Conservation (phyloP, 2,797 vertebrate species). For the Esox lucius region DNA sequence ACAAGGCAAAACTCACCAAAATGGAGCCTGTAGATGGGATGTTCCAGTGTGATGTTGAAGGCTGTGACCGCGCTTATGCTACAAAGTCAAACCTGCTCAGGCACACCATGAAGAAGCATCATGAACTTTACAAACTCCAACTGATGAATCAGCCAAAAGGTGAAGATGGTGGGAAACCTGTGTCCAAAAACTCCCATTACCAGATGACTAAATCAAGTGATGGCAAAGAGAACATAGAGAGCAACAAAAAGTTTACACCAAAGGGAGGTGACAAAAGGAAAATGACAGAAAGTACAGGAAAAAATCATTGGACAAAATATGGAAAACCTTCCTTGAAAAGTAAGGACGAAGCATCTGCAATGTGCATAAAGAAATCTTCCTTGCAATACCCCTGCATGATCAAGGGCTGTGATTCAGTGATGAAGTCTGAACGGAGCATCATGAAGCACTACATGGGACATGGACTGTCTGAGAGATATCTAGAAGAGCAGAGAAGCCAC, state of each 20-base stretch:
- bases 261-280: constrained; percentile 68
- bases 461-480: constrained; percentile 91
- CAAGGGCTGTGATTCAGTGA: constrained; percentile 89
- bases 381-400: constrained; percentile 97
- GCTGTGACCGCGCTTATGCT: constrained; percentile 92
- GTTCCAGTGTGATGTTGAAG: constrained; percentile 91
- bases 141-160: constrained; percentile 82
- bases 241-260: constrained; percentile 76
- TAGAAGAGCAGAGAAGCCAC: constrained; percentile 87
- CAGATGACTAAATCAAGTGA: constrained; percentile 76
- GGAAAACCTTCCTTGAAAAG: constrained; percentile 88
- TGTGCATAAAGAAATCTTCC: constrained; percentile 86
- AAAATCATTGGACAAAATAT: constrained; percentile 79
- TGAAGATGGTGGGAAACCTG: constrained; percentile 79
- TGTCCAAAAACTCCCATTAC: constrained; percentile 69
- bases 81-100: constrained; percentile 93
- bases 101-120: constrained; percentile 94
- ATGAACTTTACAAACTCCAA: constrained; percentile 87
- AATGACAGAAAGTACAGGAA: constrained; percentile 44
- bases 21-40: constrained; percentile 75
- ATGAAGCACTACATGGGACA: constrained; percentile 94
- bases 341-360: constrained; percentile 84
- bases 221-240: constrained; percentile 82
- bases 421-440: constrained; percentile 89
- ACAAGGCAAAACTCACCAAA: constrained; percentile 70